A percentile compares a stretch with the other conserved stretches of the same genome.
Evolutionary conservation across 2,888 invertebrate species (phyloP).

Genomic region (Ellobium chinense): DNA sequence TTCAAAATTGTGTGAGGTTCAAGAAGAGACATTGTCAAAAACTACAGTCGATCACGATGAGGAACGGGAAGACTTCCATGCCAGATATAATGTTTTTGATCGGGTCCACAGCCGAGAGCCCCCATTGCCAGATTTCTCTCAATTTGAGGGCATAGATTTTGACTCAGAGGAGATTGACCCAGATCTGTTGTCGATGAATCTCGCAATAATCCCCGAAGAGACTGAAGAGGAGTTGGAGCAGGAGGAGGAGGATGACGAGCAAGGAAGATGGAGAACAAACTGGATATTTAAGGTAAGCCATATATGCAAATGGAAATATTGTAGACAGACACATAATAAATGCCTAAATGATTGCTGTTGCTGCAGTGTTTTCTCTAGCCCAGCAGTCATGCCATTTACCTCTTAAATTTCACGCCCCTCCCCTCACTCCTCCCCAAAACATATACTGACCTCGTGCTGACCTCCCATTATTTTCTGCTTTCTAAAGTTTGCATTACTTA

Average conservation of each 20-base stretch:
- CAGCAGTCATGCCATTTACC: too few relatives aligned
- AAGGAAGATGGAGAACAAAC: conserved; percentile 61
- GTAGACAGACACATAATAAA: too few relatives aligned
- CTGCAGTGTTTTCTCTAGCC: too few relatives aligned
- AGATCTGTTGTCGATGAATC: conserved; percentile 70
- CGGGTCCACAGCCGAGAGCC: conserved; percentile 57
- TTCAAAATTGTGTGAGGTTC: conserved; percentile 49
- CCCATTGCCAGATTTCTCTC: conserved; percentile 63
- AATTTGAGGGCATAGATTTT: conserved; percentile 66
- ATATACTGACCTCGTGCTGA: too few relatives aligned
- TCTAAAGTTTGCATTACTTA: too few relatives aligned
- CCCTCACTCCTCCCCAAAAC: too few relatives aligned
- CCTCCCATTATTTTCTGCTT: too few relatives aligned
- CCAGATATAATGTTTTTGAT: conserved; percentile 59
- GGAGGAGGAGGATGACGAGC: conserved; percentile 56
- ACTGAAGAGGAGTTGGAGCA: conserved; percentile 68
- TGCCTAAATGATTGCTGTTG: too few relatives aligned
- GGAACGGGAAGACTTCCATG: conserved; percentile 58
- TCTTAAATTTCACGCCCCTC: too few relatives aligned
- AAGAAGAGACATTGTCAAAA: conserved; percentile 61
- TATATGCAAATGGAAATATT: too few relatives aligned
- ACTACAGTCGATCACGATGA: conserved; percentile 59
- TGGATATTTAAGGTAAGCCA: conserved; percentile 69
- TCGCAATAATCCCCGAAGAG: conserved; percentile 69
- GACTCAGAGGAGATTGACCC: conserved; percentile 68